Percentiles rank a stretch among this genome's conserved stretches.
Evolutionary conservation across 1,140 invertebrate species (phyloP).

Genomic region (Mamestra configurata): DNA sequence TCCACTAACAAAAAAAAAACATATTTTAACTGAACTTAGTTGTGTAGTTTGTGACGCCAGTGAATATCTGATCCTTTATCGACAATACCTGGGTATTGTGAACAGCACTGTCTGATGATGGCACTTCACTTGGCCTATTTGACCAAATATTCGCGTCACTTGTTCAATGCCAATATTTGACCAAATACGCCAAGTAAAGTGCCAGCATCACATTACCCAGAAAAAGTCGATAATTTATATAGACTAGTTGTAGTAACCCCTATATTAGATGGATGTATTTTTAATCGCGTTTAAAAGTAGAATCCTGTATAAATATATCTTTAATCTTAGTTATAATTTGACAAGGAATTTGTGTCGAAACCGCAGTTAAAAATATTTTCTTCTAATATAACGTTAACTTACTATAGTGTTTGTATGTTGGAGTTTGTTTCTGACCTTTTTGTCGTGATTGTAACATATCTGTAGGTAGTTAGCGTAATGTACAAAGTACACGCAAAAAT

Average conservation of each 20-base stretch:
- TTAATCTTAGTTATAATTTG: not conserved
- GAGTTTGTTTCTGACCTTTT: not conserved
- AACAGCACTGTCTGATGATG: too few species aligned
- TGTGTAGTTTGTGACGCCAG: constrained; percentile 26
- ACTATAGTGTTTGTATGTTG: not conserved
- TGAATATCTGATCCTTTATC: constrained; percentile 3
- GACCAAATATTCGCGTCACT: too few species aligned
- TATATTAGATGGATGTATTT: constrained; percentile 42
- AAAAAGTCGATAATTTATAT: not conserved
- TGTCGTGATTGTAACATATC: constrained; percentile 40
- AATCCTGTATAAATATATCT: not conserved
- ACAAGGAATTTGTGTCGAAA: not conserved
- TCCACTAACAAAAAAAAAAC: constrained; percentile 52
- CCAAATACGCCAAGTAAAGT: too few species aligned
- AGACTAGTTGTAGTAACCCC: constrained; percentile 11
- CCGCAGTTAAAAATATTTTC: constrained; percentile 43
- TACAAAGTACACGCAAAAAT: constrained; percentile 29
- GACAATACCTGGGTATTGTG: constrained; percentile 6
- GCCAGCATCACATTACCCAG: constrained; percentile 1
- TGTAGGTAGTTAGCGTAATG: constrained; percentile 25
- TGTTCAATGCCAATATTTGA: too few species aligned
- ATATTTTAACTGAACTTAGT: constrained; percentile 41
- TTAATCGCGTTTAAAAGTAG: constrained; percentile 28
- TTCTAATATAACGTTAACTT: constrained; percentile 1
- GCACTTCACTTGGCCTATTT: too few species aligned